Percentiles rank a stretch among this genome's conserved stretches.
Evolutionary conservation across 2,888 invertebrate genomes (phyloP).

Genomic region (Hermaeophaga mercurialis): DNA sequence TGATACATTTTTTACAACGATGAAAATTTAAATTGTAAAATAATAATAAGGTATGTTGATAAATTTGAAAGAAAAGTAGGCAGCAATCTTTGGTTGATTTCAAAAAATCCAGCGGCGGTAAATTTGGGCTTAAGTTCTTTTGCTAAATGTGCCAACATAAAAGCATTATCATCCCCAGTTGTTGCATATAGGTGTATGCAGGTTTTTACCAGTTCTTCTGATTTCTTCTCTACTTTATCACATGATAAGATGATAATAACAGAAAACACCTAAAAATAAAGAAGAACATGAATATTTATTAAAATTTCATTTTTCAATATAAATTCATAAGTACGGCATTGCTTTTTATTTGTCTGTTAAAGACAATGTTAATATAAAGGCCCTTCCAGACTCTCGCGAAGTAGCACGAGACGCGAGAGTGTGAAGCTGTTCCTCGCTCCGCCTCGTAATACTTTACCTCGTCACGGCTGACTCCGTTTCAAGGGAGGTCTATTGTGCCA

Average conservation of each 20-base stretch:
- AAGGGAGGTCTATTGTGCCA: too few relatives aligned
- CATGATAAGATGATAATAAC: background rate
- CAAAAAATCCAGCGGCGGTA: constrained; percentile 27
- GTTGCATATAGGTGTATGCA: background rate
- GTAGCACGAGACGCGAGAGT: too few relatives aligned
- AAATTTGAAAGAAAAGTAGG: constrained; percentile 25
- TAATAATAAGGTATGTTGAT: constrained; percentile 27
- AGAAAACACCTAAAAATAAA: background rate
- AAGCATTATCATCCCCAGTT: background rate
- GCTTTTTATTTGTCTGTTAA: too few relatives aligned
- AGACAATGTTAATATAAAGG: too few relatives aligned
- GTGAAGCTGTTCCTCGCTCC: too few relatives aligned
- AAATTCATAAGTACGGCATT: too few relatives aligned
- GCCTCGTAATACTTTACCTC: too few relatives aligned
- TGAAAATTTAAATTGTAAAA: constrained; percentile 22
- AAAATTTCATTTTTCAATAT: too few relatives aligned
- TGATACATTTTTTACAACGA: too few relatives aligned
- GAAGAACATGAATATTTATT: too few relatives aligned
- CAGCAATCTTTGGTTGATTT: constrained; percentile 21
- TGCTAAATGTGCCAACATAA: background rate
- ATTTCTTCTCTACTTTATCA: background rate
- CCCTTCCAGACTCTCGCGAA: too few relatives aligned
- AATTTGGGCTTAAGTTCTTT: constrained; percentile 23
- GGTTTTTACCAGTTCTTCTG: background rate
- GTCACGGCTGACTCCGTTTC: too few relatives aligned